Percentiles rank a stretch among this genome's conserved stretches.
These are phyloP conservation scores for Smithornis capensis DNA, from an alignment of 2,113 vertebrate genomes.

Conservation along the genomic window DNA sequence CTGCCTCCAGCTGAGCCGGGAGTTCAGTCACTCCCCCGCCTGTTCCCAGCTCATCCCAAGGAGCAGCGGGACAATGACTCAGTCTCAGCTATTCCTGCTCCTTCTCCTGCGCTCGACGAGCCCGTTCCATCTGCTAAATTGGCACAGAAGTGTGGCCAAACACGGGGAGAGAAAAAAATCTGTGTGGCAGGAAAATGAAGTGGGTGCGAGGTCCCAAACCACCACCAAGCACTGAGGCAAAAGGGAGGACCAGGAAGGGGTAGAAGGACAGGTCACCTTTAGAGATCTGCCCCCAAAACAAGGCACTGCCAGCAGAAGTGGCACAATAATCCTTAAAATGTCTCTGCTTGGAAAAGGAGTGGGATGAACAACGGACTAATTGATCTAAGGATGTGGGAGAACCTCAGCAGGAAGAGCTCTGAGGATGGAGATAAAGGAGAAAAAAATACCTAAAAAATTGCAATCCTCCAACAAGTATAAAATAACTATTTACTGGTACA, in stretches of 20 bases:
- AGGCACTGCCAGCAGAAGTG: background rate
- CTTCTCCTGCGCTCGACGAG: background rate
- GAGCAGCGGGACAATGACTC: background rate
- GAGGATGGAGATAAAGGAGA: background rate
- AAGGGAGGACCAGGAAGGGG: background rate
- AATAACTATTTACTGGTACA: background rate
- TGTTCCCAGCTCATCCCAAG: background rate
- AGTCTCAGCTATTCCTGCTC: background rate
- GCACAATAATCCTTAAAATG: background rate
- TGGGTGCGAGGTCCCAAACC: accelerated
- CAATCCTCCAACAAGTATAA: background rate
- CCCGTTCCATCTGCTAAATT: background rate
- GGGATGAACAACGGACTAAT: background rate
- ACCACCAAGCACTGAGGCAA: background rate
- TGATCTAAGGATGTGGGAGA: background rate
- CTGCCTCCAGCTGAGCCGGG: background rate
- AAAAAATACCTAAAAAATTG: background rate
- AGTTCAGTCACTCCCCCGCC: background rate
- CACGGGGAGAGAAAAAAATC: no score
- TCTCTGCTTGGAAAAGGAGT: background rate
- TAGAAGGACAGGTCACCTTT: background rate
- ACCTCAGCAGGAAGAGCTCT: background rate
- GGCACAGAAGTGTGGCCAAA: background rate
- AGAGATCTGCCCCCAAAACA: background rate
- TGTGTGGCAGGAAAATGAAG: background rate